These are phyloP conservation scores for Cyrtonyx montezumae DNA, from an alignment of 2,113 vertebrate genomes.

Conservation along the genomic window DNA sequence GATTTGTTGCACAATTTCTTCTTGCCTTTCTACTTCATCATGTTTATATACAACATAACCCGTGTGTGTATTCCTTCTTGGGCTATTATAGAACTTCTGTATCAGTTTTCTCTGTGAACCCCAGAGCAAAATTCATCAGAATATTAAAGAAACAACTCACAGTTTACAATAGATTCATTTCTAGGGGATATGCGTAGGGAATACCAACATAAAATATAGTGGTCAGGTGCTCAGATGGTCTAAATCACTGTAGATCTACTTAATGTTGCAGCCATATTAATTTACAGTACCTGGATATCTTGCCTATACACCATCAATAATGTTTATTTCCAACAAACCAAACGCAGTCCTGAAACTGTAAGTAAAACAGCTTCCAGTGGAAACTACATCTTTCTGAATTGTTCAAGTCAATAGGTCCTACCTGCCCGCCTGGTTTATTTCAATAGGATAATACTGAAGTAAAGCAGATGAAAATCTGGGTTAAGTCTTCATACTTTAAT, in stretches of 20 bases:
- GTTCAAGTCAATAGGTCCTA: background rate
- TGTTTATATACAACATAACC: constrained; percentile 9
- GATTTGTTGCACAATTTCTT: constrained; percentile 27
- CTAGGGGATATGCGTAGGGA: background rate
- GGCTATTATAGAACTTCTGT: background rate
- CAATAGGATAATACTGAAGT: background rate
- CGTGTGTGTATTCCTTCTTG: background rate
- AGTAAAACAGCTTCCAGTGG: background rate
- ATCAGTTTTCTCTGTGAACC: background rate
- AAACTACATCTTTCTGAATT: background rate
- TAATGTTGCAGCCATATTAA: background rate
- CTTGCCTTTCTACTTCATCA: constrained; percentile 33
- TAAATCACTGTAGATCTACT: background rate
- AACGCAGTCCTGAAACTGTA: background rate
- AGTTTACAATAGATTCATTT: constrained; percentile 1
- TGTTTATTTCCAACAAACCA: background rate
- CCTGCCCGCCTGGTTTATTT: background rate
- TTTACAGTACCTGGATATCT: background rate
- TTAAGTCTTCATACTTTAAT: background rate
- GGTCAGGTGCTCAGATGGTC: background rate
- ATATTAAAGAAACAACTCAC: background rate
- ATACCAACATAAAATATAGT: background rate
- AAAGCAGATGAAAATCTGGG: background rate
- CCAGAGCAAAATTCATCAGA: background rate
- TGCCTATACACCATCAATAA: background rate